A percentile compares a stretch with the other conserved stretches of the same genome.
Evolutionary conservation across 2,113 vertebrate genomes (phyloP).

Genomic region (Terrapene triunguis): DNA sequence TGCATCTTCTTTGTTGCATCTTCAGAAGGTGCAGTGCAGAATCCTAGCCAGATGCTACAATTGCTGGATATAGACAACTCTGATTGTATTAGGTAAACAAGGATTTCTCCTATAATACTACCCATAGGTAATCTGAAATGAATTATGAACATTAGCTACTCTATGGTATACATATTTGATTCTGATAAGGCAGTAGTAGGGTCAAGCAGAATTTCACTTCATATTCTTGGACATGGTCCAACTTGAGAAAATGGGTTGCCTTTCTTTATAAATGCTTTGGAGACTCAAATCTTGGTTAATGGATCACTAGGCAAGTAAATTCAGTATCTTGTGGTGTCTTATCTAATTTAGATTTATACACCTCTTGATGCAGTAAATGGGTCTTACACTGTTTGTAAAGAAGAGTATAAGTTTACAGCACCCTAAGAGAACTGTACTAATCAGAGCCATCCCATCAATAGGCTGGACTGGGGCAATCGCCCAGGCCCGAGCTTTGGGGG

Average conservation of each 20-base stretch:
- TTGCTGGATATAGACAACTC: slow-evolving; percentile 55
- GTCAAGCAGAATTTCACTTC: slow-evolving; percentile 85
- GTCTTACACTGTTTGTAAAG: not conserved
- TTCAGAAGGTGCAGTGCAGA: slow-evolving; percentile 15
- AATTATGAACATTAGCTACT: slow-evolving; percentile 80
- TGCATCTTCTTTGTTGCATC: not conserved
- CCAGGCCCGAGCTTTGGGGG: no score
- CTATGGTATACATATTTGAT: slow-evolving; percentile 67
- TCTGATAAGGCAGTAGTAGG: slow-evolving; percentile 75
- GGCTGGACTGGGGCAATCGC: no score
- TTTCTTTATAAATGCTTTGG: slow-evolving; percentile 69
- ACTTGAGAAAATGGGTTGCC: slow-evolving; percentile 73
- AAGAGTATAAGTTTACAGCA: not conserved
- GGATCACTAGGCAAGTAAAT: slow-evolving; percentile 21
- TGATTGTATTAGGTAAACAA: slow-evolving; percentile 67
- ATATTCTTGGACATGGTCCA: slow-evolving; percentile 78
- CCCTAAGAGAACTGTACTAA: not conserved
- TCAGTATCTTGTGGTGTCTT: rapidly evolving
- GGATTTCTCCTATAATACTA: slow-evolving; percentile 73
- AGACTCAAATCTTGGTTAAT: slow-evolving; percentile 59
- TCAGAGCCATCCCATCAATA: no score
- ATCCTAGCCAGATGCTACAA: slow-evolving; percentile 63
- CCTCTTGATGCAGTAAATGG: not conserved
- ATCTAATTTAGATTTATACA: not conserved
- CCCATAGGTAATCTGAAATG: slow-evolving; percentile 75